Conservation (phyloP, 2,113 vertebrate genomes). For the Sander vitreus region DNA sequence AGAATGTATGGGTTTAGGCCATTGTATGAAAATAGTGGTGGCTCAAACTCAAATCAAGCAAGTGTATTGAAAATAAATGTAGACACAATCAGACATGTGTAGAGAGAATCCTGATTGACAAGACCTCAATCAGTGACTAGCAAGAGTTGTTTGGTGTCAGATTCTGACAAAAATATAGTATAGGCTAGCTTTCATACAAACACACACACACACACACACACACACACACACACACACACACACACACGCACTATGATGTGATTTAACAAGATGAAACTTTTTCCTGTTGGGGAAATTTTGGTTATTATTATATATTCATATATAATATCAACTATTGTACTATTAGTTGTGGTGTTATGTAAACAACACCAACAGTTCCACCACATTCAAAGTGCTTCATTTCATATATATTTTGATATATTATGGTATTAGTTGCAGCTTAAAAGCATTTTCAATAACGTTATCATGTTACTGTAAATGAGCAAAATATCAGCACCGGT, state of each 20-base stretch:
- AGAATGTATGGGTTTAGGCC: background rate
- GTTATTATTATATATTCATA: background rate
- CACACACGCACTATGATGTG: background rate
- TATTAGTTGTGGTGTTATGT: background rate
- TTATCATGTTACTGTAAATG: background rate
- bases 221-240: background rate
- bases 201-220: background rate
- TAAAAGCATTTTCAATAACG: background rate
- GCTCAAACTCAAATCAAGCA: background rate
- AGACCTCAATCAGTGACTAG: background rate
- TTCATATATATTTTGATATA: background rate
- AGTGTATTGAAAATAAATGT: background rate
- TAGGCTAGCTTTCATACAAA: background rate
- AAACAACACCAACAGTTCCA: background rate
- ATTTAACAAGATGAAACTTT: background rate
- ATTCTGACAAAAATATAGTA: slow-evolving; percentile 1
- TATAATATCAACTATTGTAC: background rate
- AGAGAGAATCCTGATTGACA: background rate
- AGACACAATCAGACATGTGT: background rate
- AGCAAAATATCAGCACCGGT: slow-evolving; percentile 12
- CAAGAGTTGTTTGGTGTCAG: background rate
- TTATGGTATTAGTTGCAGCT: background rate
- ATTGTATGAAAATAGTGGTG: background rate
- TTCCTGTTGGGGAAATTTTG: background rate
- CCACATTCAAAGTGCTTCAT: background rate